phyloP scores from a whole-genome alignment of 1,140 invertebrate genomes.

The Brachionus rotundiformis region DNA sequence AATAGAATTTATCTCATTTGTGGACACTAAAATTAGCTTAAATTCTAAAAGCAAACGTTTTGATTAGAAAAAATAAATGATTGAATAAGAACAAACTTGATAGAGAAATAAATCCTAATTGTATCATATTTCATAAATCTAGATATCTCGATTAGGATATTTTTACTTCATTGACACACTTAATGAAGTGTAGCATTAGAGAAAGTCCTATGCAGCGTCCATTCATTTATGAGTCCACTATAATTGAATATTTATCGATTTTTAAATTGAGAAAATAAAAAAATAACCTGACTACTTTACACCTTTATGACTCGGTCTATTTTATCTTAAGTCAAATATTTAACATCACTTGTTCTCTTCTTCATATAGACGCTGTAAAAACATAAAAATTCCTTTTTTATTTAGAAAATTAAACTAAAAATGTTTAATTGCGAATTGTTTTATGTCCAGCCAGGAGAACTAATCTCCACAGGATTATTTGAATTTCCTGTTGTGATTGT shows the following conservation, averaged over 20 bases:
- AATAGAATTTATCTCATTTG: too few relatives aligned
- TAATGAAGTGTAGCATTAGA: neutral
- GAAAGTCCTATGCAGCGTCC: neutral
- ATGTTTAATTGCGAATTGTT: neutral
- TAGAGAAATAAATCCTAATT: neutral
- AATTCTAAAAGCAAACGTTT: too few relatives aligned
- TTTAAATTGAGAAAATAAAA: neutral
- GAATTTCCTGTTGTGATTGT: slow-evolving; percentile 1
- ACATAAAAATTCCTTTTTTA: slow-evolving; percentile 39
- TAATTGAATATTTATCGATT: neutral
- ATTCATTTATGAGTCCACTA: neutral
- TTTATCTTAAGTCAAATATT: neutral
- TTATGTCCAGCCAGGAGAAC: slow-evolving; percentile 31
- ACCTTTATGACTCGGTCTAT: slow-evolving; percentile 11
- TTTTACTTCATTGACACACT: neutral
- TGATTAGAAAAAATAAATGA: too few relatives aligned
- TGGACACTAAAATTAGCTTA: too few relatives aligned
- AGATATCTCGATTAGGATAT: neutral
- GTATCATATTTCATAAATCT: neutral
- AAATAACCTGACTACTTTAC: neutral
- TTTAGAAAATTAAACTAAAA: slow-evolving; percentile 16
- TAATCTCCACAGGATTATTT: neutral
- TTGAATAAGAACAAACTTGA: neutral
- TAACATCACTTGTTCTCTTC: neutral
- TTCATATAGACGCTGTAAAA: neutral